A percentile compares a stretch with the other conserved stretches of the same genome.
These are phyloP conservation scores for Martes flavigula DNA, from an alignment of 2,797 vertebrate genomes.

Conservation along the genomic window DNA sequence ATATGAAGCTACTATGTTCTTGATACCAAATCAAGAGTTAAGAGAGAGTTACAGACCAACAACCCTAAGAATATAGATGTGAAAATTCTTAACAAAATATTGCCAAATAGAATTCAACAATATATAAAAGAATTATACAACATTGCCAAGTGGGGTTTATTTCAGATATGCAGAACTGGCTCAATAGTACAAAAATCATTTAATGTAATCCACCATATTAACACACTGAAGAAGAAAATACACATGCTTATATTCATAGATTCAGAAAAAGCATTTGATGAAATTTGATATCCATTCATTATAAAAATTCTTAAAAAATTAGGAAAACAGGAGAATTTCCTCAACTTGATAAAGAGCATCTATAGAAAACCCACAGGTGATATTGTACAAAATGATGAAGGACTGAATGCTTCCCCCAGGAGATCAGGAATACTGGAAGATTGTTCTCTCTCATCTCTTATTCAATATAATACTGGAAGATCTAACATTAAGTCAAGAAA, in stretches of 20 bases:
- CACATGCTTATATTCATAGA: neutral
- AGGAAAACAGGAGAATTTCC: neutral
- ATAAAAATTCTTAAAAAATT: neutral
- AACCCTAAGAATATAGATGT: neutral
- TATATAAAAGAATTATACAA: neutral
- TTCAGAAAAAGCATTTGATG: neutral
- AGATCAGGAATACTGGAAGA: neutral
- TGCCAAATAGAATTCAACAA: neutral
- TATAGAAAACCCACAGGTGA: neutral
- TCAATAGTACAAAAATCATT: neutral
- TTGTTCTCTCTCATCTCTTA: neutral
- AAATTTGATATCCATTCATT: neutral
- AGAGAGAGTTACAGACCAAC: neutral
- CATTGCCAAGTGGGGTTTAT: neutral
- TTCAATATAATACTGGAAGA: neutral
- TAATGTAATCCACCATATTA: neutral
- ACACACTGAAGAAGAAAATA: neutral
- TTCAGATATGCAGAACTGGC: neutral
- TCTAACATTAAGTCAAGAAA: neutral
- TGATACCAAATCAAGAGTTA: neutral
- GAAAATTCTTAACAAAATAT: neutral
- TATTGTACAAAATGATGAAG: neutral
- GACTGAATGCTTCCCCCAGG: neutral
- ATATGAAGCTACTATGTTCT: neutral
- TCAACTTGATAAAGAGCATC: neutral